Evolutionary conservation across 1,140 invertebrate genomes (phyloP), one percentile per base, ranked within the genome.

Genomic region (Apis dorsata): DNA sequence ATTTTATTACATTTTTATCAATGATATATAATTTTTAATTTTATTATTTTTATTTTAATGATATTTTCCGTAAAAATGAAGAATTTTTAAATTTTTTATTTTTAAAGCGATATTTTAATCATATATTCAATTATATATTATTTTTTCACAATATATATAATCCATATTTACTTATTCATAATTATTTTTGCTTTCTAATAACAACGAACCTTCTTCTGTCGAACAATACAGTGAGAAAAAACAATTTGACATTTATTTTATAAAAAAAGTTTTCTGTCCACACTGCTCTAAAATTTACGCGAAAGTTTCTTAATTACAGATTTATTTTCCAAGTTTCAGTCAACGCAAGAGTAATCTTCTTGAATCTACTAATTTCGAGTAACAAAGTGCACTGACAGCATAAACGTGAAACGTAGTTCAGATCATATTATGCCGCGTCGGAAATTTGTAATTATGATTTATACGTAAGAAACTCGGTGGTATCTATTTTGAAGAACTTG

Each of bases 271-370:
- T 7, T 24, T 60, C 49, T 1, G 12, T 34, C 21, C 24, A 1
- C 15, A 65, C 13, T 1, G 12, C 19, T 5, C 0, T 34, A 55
- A 53, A 66, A 24, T 68, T 44, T 19, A 28, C 51, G 10, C 15
- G 15, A 2, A 44, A 55, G 28, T 34, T 53, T 65, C 60, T 19
- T 24, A 44, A 34, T 28, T 53, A 44, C 21, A 34, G 15, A 62
- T 80, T 73, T 63, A 44, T 19, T n/a, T 80, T 80, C 4, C 59
- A 55, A 80, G 28, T 73, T 80, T 7, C 19, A 17, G 44, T 51
- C 12, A 17, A 49, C 49, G 21, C 28, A 19, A 44, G 13, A 44
- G 28, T 57, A 49, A 74, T 65, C 24, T 60, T 79, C 34, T 74
- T 7, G 19, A 73, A 80, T 73, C 44, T 49, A 44, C 59, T 65